phyloP scores from a whole-genome alignment of 2,113 vertebrate species.

The Scatophagus argus region DNA sequence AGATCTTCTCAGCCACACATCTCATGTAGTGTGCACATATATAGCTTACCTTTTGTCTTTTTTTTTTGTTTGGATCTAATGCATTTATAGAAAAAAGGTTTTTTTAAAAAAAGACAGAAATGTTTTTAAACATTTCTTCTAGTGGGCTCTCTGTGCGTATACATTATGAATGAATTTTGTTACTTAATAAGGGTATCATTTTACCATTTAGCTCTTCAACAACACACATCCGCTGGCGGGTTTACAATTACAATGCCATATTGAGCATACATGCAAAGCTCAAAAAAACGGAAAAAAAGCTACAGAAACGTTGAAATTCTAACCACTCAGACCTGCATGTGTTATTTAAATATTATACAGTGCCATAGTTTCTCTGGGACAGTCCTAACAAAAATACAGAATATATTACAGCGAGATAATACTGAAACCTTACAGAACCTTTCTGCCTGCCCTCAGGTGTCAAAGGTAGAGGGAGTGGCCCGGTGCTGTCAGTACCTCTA shows the following conservation, averaged over 20 bases:
- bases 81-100: too few relatives aligned
- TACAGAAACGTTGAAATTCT: background rate
- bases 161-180: too few relatives aligned
- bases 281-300: constrained; percentile 1
- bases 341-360: constrained; percentile 13
- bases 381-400: background rate
- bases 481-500: constrained; percentile 70
- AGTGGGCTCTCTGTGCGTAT: background rate
- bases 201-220: background rate
- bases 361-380: background rate
- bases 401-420: background rate
- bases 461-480: constrained; percentile 77
- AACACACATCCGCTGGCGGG: background rate
- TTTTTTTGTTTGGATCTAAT: background rate
- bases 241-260: constrained; percentile 3
- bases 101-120: too few relatives aligned
- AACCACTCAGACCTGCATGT: background rate
- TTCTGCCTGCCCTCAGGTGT: constrained; percentile 52
- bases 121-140: background rate
- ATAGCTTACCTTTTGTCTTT: background rate
- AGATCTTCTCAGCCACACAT: constrained; percentile 5
- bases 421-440: background rate
- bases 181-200: background rate
- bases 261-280: background rate
- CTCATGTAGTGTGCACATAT: background rate